Percentiles rank a stretch among this genome's conserved stretches.
Conservation (phyloP, 2,797 vertebrate genomes). For the Myotis daubentonii region DNA sequence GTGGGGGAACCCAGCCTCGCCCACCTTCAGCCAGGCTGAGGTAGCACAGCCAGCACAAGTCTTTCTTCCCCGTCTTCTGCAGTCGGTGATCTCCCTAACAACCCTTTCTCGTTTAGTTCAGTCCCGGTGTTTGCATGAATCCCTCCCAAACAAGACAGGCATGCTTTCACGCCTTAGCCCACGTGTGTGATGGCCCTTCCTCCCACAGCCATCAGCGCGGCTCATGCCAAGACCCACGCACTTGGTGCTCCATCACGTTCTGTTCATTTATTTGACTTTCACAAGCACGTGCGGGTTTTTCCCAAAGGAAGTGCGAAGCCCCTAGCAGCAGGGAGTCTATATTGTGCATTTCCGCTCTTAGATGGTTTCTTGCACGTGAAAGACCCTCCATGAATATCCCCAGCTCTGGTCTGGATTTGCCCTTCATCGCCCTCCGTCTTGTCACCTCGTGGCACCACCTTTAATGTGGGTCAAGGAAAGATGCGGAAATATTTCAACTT, state of each 20-base stretch:
- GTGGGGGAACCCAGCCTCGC: background rate
- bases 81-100: background rate
- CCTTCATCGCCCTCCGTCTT: background rate
- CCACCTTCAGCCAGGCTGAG: background rate
- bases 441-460: background rate
- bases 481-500: background rate
- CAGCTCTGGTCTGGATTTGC: background rate
- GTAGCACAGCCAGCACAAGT: background rate
- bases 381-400: background rate
- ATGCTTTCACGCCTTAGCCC: background rate
- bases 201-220: background rate
- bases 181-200: background rate
- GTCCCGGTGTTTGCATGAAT: background rate
- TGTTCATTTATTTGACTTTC: background rate
- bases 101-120: background rate
- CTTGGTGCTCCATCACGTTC: background rate
- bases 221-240: background rate
- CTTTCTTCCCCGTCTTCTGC: background rate
- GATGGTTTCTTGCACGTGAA: background rate
- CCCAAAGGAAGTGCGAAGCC: background rate
- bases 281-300: rapidly evolving
- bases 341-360: background rate
- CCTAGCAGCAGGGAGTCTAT: background rate
- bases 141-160: background rate
- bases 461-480: background rate